Base-by-base conservation (phyloP, 2,113 vertebrate genomes). In the Gasterosteus aculeatus region DNA sequence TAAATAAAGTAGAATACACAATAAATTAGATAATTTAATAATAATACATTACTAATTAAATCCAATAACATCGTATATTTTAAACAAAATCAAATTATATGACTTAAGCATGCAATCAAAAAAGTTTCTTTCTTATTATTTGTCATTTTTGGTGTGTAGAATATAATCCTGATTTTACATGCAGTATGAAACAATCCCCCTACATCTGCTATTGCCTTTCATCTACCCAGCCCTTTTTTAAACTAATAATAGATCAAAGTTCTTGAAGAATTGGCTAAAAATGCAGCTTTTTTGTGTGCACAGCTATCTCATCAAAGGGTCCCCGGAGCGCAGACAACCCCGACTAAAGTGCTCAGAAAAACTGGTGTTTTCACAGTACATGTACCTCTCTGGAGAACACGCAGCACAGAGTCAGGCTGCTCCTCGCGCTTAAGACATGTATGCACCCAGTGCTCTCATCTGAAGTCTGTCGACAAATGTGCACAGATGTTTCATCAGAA, bases 401-500 rank as follows among this genome's bases (percentile, higher is more conserved):
- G 73, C 53, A 85, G 77, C 35, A n/a, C 82, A 82, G 84, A 60
- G 78, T 76, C 41, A 12, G 80, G 81, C 88, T 76, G 54, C 90
- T 87, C 85, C 85, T 86, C 39, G 75, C 38, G 81, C 88, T 88
- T 81, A 74, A 85, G 84, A 91, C 81, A 60, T 73, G 49, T 64
- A 82, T 82, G 78, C 85, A 88, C 83, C 84, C 82, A 10, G 69
- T 75, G 84, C 86, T 83, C 87, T 80, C 82, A 59, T 61, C 80
- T 86, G 80, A 64, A 85, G 81, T 62, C 81, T 59, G 82, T 86
- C 86, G 78, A 70, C 86, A 86, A 88, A 88, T 80, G 72, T 46
- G 78, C 86, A 87, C 93, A 93, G 91, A 92, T 92, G 91, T 92
- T 92, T 90, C 83, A 88, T 89, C 84, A 86, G 83, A 89, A 78